phyloP scores from a whole-genome alignment of 2,113 vertebrate genomes.

The Noctilio leporinus region DNA sequence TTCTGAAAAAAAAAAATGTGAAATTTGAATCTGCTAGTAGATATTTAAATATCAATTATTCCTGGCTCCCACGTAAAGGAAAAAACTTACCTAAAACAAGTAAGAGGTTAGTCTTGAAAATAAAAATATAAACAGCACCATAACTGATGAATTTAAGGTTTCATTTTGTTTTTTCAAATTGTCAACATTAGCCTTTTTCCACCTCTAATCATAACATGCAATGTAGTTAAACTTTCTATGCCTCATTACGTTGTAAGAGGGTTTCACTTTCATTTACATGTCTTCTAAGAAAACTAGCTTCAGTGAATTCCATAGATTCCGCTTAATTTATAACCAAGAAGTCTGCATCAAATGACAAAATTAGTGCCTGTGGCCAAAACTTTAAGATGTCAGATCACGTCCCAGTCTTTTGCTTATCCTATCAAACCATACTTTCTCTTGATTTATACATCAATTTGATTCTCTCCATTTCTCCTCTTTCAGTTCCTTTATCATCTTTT shows the following conservation, averaged over 20 bases:
- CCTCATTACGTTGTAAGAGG: background rate
- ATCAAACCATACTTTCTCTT: background rate
- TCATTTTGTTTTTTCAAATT: background rate
- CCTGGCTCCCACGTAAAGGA: background rate
- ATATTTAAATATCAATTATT: background rate
- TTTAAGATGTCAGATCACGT: background rate
- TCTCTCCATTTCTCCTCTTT: background rate
- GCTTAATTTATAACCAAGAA: conserved; percentile 6
- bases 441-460: background rate
- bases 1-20: background rate
- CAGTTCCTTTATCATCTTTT: conserved; percentile 21
- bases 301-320: background rate
- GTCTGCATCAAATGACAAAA: conserved; percentile 1
- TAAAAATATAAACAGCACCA: background rate
- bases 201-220: background rate
- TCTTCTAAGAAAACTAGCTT: background rate
- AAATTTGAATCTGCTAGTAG: background rate
- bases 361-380: background rate
- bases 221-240: background rate
- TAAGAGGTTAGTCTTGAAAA: background rate
- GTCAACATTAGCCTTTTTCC: background rate
- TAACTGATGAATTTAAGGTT: background rate
- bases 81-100: background rate
- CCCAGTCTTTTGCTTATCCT: background rate
- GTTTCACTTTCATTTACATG: background rate